Conservation (phyloP, 2,888 invertebrate genomes). For the Emmelina monodactyla region DNA sequence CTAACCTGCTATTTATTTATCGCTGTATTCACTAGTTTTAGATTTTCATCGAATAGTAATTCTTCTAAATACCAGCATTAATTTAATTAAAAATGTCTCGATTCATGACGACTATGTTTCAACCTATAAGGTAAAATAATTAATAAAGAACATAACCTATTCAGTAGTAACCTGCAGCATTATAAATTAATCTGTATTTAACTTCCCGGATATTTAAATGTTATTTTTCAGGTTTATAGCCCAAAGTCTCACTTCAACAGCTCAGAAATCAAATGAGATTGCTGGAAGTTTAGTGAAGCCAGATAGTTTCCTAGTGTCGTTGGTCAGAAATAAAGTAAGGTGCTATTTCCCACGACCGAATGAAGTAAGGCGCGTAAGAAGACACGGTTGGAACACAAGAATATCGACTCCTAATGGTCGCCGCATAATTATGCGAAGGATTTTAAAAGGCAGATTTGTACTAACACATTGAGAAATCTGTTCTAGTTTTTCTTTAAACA, state of each 20-base stretch:
- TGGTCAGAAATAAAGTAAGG: slow-evolving; percentile 61
- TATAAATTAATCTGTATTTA: no score
- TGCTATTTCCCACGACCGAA: slow-evolving; percentile 78
- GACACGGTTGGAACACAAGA: slow-evolving; percentile 74
- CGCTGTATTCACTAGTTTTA: no score
- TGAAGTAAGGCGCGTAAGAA: slow-evolving; percentile 73
- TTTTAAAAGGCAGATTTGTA: slow-evolving; percentile 76
- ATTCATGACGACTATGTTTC: slow-evolving; percentile 33
- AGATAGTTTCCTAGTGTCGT: slow-evolving; percentile 31
- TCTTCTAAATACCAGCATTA: no score
- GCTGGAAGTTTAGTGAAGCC: slow-evolving; percentile 31
- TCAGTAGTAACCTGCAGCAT: no score
- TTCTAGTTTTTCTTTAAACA: no score
- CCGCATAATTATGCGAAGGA: slow-evolving; percentile 75
- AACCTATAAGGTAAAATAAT: slow-evolving; percentile 33
- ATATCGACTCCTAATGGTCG: slow-evolving; percentile 75
- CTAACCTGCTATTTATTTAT: no score
- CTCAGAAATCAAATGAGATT: slow-evolving; percentile 19
- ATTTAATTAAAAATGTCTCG: slow-evolving; percentile 36
- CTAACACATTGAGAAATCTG: slow-evolving; percentile 68
- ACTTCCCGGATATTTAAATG: no score
- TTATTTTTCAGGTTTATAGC: slow-evolving; percentile 34
- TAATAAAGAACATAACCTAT: slow-evolving; percentile 2
- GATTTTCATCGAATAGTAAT: no score
- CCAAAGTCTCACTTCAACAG: slow-evolving; percentile 28